These are phyloP conservation scores for Listrodromus nycthemerus DNA, from an alignment of 2,888 invertebrate species.

Conservation along the genomic window DNA sequence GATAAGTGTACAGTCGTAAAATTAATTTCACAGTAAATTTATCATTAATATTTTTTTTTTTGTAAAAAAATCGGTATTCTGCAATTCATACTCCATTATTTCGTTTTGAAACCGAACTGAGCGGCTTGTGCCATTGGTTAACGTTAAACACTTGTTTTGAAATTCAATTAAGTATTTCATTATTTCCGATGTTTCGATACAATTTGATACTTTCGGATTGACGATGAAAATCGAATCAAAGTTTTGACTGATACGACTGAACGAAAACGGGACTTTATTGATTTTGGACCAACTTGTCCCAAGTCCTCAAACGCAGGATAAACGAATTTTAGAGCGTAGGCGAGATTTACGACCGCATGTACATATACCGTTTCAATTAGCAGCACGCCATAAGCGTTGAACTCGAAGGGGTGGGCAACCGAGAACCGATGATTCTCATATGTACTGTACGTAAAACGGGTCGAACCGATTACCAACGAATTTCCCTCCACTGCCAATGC, in stretches of 20 bases:
- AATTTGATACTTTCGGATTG: no score
- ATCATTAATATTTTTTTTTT: background rate
- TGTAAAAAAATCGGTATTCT: background rate
- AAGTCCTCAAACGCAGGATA: background rate
- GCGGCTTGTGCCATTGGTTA: no score
- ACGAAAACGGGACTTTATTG: background rate
- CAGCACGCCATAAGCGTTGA: conserved; percentile 7
- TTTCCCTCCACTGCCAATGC: conserved; percentile 40
- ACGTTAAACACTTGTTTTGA: no score
- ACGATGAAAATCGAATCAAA: no score
- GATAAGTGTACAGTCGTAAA: background rate
- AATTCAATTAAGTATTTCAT: no score
- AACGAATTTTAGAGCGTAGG: conserved; percentile 1
- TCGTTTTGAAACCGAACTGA: no score
- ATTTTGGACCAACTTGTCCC: background rate
- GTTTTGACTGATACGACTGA: no score
- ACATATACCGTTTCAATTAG: conserved; percentile 8
- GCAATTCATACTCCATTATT: background rate
- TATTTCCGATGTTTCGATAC: no score
- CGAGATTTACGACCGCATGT: conserved; percentile 10
- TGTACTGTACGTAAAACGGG: conserved; percentile 1
- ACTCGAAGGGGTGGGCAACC: background rate
- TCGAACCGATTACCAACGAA: conserved; percentile 38
- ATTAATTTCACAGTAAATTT: background rate
- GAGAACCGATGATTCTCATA: background rate